Conservation (phyloP, 1,140 invertebrate genomes). For the Apis florea region DNA sequence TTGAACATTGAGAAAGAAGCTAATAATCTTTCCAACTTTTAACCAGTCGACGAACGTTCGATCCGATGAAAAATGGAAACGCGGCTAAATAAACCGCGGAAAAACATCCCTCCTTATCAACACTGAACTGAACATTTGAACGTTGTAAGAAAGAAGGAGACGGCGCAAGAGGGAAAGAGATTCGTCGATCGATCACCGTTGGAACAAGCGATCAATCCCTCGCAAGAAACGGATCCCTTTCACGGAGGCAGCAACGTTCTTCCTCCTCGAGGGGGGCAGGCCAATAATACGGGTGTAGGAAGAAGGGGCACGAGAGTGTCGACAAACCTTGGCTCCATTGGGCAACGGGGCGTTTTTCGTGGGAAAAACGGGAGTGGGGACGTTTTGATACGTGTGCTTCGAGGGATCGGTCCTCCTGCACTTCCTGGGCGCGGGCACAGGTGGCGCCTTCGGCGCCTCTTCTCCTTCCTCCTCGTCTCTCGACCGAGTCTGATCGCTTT, state of each 20-base stretch:
- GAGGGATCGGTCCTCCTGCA: conserved; percentile 72
- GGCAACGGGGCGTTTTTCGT: conserved; percentile 64
- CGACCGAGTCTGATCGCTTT: too few relatives aligned
- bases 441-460: conserved; percentile 53
- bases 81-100: too few relatives aligned
- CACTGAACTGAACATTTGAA: too few relatives aligned
- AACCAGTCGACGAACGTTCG: too few relatives aligned
- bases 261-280: background rate
- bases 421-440: conserved; percentile 77
- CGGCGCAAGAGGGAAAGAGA: too few relatives aligned
- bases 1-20: too few relatives aligned
- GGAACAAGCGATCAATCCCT: conserved; percentile 20
- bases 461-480: too few relatives aligned
- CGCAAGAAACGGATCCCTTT: conserved; percentile 18
- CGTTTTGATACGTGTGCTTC: conserved; percentile 81
- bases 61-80: too few relatives aligned
- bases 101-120: too few relatives aligned
- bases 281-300: conserved; percentile 29
- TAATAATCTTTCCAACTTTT: too few relatives aligned
- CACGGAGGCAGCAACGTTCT: conserved; percentile 20
- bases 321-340: conserved; percentile 74
- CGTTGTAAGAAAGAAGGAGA: too few relatives aligned
- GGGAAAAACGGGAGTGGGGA: conserved; percentile 79
- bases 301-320: conserved; percentile 63
- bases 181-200: conserved; percentile 8